These are phyloP conservation scores for Pitta sordida DNA, from an alignment of 2,113 vertebrate species.

Conservation along the genomic window DNA sequence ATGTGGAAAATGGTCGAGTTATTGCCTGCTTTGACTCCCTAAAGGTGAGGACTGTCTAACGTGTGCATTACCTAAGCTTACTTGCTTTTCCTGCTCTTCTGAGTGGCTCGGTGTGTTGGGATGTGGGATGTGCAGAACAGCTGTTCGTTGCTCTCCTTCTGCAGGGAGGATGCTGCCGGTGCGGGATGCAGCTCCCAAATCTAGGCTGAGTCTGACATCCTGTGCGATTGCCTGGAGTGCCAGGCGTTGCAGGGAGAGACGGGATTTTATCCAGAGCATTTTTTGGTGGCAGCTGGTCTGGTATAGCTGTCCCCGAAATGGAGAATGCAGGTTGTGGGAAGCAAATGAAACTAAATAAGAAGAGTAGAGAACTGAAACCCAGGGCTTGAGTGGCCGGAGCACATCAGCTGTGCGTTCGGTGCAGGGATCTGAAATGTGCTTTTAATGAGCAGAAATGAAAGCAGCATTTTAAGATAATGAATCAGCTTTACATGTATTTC, in stretches of 20 bases:
- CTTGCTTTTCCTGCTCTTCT: background rate
- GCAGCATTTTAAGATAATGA: conserved; percentile 17
- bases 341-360: background rate
- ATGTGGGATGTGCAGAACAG: background rate
- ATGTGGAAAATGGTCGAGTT: conserved; percentile 97
- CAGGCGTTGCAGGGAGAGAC: background rate
- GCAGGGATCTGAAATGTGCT: background rate
- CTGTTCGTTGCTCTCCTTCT: background rate
- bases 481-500: background rate
- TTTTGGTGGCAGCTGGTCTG: background rate
- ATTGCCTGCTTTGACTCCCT: conserved; percentile 98
- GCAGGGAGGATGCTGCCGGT: background rate
- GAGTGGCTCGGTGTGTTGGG: background rate
- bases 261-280: background rate
- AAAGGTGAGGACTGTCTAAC: conserved; percentile 83
- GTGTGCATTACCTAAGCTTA: background rate
- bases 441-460: conserved; percentile 30
- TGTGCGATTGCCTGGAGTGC: background rate
- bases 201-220: background rate
- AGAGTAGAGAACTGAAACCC: background rate
- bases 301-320: background rate
- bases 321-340: background rate
- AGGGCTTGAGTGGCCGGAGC: background rate
- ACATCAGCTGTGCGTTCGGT: background rate
- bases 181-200: background rate